These are phyloP conservation scores for Atta texana DNA, from an alignment of 1,140 invertebrate genomes.

Conservation along the genomic window DNA sequence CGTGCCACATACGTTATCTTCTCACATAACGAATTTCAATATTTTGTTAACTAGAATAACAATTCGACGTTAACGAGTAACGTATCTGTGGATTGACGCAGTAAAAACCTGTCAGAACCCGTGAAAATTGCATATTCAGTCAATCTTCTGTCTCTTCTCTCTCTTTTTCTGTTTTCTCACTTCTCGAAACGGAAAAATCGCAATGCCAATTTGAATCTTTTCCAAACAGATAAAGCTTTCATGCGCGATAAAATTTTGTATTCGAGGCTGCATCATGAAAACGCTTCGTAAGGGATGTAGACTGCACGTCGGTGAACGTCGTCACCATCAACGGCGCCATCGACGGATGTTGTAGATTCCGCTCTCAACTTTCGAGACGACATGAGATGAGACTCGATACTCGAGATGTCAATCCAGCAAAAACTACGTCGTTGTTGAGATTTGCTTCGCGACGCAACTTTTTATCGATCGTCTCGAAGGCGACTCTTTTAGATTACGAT, in stretches of 20 bases:
- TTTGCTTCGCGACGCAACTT: constrained; percentile 55
- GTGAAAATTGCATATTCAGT: constrained; percentile 33
- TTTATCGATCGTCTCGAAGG: constrained; percentile 26
- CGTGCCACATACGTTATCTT: constrained; percentile 17
- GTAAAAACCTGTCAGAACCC: constrained; percentile 25
- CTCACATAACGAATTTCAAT: constrained; percentile 38
- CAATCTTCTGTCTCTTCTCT: not conserved
- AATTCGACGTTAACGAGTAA: constrained; percentile 29
- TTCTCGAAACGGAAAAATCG: constrained; percentile 5
- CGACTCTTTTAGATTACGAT: constrained; percentile 25
- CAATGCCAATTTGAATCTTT: constrained; percentile 54
- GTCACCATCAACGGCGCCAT: constrained; percentile 44
- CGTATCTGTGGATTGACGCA: constrained; percentile 20
- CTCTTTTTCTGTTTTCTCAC: not conserved
- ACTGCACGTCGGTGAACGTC: constrained; percentile 57
- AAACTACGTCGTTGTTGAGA: constrained; percentile 61
- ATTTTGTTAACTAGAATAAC: constrained; percentile 43
- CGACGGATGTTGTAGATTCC: constrained; percentile 63
- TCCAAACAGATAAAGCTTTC: constrained; percentile 40
- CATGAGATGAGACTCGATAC: constrained; percentile 60
- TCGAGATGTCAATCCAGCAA: constrained; percentile 64
- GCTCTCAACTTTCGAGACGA: constrained; percentile 63
- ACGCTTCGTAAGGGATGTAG: constrained; percentile 55
- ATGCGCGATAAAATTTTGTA: constrained; percentile 61
- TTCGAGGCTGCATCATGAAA: constrained; percentile 24